Conservation (phyloP, 2,797 vertebrate species). For the Brachyalestes nurse region DNA sequence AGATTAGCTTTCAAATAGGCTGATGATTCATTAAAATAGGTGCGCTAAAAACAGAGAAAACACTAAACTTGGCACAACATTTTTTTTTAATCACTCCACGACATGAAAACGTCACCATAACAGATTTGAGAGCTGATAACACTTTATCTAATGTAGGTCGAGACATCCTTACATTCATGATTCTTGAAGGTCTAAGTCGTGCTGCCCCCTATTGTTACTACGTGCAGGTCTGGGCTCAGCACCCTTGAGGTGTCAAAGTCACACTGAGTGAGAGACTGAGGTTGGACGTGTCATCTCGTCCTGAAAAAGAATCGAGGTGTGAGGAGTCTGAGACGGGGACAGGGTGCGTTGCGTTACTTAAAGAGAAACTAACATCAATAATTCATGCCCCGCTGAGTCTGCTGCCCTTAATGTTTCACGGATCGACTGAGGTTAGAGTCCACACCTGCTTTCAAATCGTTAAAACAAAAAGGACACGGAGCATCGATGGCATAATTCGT, state of each 20-base stretch:
- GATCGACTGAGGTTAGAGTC: conserved; percentile 37
- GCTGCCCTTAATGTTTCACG: conserved; percentile 56
- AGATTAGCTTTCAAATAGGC: not conserved
- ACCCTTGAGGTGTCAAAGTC: conserved; percentile 24
- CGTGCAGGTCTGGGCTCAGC: not conserved
- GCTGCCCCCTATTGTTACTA: conserved; percentile 13
- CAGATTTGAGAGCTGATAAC: not conserved
- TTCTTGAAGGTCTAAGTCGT: not conserved
- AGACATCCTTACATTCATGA: not conserved
- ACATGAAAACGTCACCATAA: not conserved
- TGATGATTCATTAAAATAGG: not conserved
- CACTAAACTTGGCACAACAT: not conserved
- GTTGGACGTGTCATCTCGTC: no score
- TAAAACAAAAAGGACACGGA: conserved; percentile 5
- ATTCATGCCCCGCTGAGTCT: conserved; percentile 73
- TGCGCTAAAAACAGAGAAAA: not conserved
- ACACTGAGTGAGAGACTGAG: not conserved
- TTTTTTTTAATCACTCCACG: not conserved
- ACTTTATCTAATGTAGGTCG: not conserved
- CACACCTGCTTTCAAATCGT: not conserved
- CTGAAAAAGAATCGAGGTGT: not conserved
- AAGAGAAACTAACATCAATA: conserved; percentile 73
- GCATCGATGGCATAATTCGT: not conserved
- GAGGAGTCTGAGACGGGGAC: not conserved
- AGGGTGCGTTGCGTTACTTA: conserved; percentile 59